Conservation (phyloP, 2,888 invertebrate species). For the Cerastis leucographa region DNA sequence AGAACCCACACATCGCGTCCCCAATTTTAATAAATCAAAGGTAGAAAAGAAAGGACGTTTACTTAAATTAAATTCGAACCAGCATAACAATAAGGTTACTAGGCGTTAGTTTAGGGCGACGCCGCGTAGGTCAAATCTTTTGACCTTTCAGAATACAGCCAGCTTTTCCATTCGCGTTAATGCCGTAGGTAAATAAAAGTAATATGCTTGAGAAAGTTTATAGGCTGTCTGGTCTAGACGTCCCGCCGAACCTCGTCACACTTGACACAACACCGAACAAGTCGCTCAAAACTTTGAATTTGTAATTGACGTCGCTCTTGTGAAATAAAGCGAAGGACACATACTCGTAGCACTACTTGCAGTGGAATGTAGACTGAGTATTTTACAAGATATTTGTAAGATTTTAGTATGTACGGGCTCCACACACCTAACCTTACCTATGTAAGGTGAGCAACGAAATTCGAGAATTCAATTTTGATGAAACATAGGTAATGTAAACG, state of each 20-base stretch:
- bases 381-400: constrained; percentile 26
- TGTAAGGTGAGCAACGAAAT: background rate
- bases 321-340: constrained; percentile 34
- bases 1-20: constrained; percentile 19
- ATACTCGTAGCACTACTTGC: constrained; percentile 13
- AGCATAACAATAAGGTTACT: constrained; percentile 51
- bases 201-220: constrained; percentile 74
- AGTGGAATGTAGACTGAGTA: constrained; percentile 25
- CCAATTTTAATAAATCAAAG: constrained; percentile 42
- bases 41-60: constrained; percentile 28
- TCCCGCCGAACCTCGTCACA: constrained; percentile 64
- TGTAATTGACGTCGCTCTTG: constrained; percentile 53
- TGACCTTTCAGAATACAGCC: constrained; percentile 59
- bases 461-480: background rate
- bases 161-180: constrained; percentile 65
- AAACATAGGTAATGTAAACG: background rate
- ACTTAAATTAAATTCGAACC: constrained; percentile 31
- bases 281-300: constrained; percentile 70
- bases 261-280: constrained; percentile 61
- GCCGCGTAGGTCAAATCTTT: constrained; percentile 60
- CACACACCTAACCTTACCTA: background rate
- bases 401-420: background rate
- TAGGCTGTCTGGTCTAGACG: constrained; percentile 79
- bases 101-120: constrained; percentile 40
- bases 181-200: constrained; percentile 69